Conservation (phyloP, 2,888 invertebrate genomes). For the Teleogryllus oceanicus region DNA sequence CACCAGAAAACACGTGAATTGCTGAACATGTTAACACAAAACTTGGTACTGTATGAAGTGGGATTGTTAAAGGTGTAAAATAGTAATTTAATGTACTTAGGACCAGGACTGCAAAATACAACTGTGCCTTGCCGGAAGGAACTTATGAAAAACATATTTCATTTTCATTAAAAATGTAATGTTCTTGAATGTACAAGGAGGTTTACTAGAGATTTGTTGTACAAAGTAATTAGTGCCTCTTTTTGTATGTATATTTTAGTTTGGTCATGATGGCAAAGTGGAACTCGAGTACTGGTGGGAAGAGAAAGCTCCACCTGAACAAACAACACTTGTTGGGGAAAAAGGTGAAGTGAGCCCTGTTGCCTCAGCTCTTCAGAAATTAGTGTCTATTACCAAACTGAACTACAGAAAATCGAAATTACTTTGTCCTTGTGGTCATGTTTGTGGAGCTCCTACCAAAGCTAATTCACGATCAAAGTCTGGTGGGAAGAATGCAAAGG, state of each 20-base stretch:
- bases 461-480: not conserved
- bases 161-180: too few relatives aligned
- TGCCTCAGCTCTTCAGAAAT: conserved; percentile 51
- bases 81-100: too few relatives aligned
- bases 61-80: too few relatives aligned
- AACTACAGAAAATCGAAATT: conserved; percentile 47
- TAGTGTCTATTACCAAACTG: conserved; percentile 55
- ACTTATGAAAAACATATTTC: too few relatives aligned
- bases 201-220: too few relatives aligned
- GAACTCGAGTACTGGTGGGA: conserved; percentile 79
- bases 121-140: too few relatives aligned
- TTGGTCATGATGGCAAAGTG: conserved; percentile 69
- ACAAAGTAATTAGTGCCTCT: too few relatives aligned
- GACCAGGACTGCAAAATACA: too few relatives aligned
- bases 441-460: conserved; percentile 46
- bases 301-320: conserved; percentile 43
- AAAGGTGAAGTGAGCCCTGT: conserved; percentile 26
- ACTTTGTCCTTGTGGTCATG: conserved; percentile 55
- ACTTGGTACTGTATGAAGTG: too few relatives aligned
- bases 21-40: too few relatives aligned
- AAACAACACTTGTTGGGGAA: conserved; percentile 12
- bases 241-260: conserved; percentile 49
- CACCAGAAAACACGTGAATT: too few relatives aligned
- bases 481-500: conserved; percentile 18
- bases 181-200: too few relatives aligned